Evolutionary conservation across 2,113 vertebrate genomes (phyloP).

Genomic region (Corythaeola cristata): DNA sequence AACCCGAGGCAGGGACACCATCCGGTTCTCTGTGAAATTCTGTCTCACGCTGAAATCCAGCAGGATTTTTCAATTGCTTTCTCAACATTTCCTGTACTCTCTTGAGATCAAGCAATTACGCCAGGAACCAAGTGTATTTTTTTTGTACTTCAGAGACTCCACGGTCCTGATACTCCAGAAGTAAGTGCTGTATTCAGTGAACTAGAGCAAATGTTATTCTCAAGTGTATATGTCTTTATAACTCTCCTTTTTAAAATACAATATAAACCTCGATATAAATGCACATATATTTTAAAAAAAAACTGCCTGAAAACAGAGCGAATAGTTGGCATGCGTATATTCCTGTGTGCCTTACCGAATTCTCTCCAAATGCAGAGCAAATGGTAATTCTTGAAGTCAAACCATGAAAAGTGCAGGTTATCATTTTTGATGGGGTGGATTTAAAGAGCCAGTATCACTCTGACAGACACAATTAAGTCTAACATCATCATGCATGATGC

Average conservation of each 20-base stretch:
- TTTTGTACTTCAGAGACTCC: neutral
- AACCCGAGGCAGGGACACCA: neutral
- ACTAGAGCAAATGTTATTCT: neutral
- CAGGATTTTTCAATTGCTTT: neutral
- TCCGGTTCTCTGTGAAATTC: accelerated
- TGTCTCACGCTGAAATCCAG: neutral
- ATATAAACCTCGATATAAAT: neutral
- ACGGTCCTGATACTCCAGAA: neutral
- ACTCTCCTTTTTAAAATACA: neutral
- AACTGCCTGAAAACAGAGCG: neutral
- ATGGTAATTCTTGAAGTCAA: neutral
- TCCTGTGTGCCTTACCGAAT: neutral
- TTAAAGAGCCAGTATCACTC: neutral
- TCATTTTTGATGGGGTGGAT: neutral
- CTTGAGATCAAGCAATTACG: neutral
- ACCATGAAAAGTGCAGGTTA: neutral
- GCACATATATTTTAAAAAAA: neutral
- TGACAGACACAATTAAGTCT: neutral
- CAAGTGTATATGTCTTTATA: neutral
- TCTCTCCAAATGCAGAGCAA: neutral
- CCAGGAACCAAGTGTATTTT: neutral
- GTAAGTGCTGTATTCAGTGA: neutral
- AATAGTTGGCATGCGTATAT: neutral
- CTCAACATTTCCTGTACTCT: neutral
- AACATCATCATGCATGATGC: accelerated